Base-by-base conservation (phyloP, 2,888 invertebrate genomes). In the Mesoligia furuncula region DNA sequence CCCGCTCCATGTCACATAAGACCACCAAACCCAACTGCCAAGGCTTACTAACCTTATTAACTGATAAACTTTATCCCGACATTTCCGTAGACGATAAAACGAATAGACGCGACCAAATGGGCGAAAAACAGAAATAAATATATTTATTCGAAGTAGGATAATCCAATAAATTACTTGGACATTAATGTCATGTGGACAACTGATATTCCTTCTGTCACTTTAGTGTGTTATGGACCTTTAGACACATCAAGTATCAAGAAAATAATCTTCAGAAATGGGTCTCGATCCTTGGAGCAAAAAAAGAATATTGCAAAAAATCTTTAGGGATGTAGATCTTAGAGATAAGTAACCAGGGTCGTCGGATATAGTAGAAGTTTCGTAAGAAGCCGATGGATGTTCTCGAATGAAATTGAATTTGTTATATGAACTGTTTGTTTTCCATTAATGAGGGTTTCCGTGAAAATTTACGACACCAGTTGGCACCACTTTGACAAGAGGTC, bases 61-160 rank as follows among this genome's bases (percentile, higher is more conserved):
- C 31, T 31, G 31, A 31, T 4, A 31, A 64, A 48, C 27, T 15
- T 79, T 42, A 74, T 45, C 69, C 39, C 57, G 17, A 57, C 54
- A 74, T 36, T 39, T 48, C 5, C 48, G 39, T 61, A 27, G 39
- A 24, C 68, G 65, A 71, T 71, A 72, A 68, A 75, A 84, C n/a
- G 39, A 39, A 65, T 51, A 65, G 17, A 36, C 61, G 27, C 27
- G n/a, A 51, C 36, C 59, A 42, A 64, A 77, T 64, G 36, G n/a
- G 54, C 45, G 64, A 64, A 64, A 82, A 82, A 75, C 45, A 42
- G 45, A 77, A 77, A n/a, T 57, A 83, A 54, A 86, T n/a, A 73
- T 66, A 83, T 83, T 73, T 64, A 64, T 83, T 68, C 54, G 39
- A 54, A 68, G 39, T n/a, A 48, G 2, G 54, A 71, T 86, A 61